Evolutionary conservation across 2,113 vertebrate genomes (phyloP).

Genomic region (Vulpes lagopus): DNA sequence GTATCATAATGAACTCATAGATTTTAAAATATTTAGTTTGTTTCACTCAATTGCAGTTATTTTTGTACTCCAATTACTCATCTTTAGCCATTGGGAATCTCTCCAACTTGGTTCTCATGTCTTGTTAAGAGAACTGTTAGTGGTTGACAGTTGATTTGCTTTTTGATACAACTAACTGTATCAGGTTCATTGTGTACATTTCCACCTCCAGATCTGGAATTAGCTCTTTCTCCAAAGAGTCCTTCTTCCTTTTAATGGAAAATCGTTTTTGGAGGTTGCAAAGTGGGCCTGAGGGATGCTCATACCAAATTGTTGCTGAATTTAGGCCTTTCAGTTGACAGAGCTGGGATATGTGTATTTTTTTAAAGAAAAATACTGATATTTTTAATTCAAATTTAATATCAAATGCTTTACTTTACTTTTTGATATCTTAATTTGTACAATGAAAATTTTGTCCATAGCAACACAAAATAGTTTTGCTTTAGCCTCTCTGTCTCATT

Average conservation of each 20-base stretch:
- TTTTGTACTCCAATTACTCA: constrained; percentile 11
- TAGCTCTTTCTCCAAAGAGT: not conserved
- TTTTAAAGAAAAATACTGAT: not conserved
- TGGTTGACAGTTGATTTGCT: not conserved
- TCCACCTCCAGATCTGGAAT: not conserved
- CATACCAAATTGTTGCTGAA: not conserved
- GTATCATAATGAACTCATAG: not conserved
- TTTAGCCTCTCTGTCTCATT: not conserved
- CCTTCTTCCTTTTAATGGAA: not conserved
- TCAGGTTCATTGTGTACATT: not conserved
- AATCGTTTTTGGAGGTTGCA: not conserved
- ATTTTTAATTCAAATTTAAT: constrained; percentile 19
- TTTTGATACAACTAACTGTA: not conserved
- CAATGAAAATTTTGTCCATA: not conserved
- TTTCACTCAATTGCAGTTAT: constrained; percentile 12
- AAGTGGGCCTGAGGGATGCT: not conserved
- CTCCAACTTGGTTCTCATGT: not conserved
- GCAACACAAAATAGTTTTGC: not conserved
- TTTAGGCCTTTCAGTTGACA: not conserved
- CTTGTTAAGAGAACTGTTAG: not conserved
- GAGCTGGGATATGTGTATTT: not conserved
- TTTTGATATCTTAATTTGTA: constrained; percentile 26
- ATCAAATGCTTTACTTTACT: not conserved
- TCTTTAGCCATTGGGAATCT: not conserved
- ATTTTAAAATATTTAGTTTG: not conserved